phyloP scores from a whole-genome alignment of 2,888 invertebrate species.

The Erannis defoliaria region DNA sequence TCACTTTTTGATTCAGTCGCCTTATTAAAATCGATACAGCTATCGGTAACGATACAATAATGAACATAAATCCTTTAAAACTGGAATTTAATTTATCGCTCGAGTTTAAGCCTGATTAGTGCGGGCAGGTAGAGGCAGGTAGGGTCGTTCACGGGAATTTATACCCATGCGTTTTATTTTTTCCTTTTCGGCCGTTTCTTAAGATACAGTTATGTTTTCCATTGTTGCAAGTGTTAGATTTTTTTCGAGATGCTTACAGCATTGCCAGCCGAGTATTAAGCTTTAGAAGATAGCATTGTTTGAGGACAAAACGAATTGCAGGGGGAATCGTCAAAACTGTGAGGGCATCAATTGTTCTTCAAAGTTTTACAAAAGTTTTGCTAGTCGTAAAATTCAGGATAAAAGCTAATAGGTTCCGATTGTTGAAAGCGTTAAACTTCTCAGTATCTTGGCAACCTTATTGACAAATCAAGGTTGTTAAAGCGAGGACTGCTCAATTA shows the following conservation, averaged over 20 bases:
- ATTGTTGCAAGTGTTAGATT: constrained; percentile 58
- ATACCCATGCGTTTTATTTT: constrained; percentile 55
- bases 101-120: constrained; percentile 62
- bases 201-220: constrained; percentile 70
- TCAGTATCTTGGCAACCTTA: constrained; percentile 24
- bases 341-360: constrained; percentile 49
- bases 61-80: constrained; percentile 70
- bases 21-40: neutral
- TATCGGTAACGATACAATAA: constrained; percentile 53
- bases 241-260: constrained; percentile 15
- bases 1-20: constrained; percentile 21
- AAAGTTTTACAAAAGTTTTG: constrained; percentile 36
- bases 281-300: constrained; percentile 40
- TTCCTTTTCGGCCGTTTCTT: constrained; percentile 75
- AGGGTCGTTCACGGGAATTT: constrained; percentile 73
- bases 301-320: constrained; percentile 51
- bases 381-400: constrained; percentile 5
- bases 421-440: constrained; percentile 46
- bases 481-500: neutral
- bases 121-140: constrained; percentile 82
- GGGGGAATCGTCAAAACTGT: constrained; percentile 52
- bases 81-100: constrained; percentile 76
- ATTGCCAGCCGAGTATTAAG: neutral
- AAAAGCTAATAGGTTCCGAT: constrained; percentile 43
- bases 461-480: neutral